Conservation (phyloP, 2,888 invertebrate genomes). For the Charanyca ferruginea region DNA sequence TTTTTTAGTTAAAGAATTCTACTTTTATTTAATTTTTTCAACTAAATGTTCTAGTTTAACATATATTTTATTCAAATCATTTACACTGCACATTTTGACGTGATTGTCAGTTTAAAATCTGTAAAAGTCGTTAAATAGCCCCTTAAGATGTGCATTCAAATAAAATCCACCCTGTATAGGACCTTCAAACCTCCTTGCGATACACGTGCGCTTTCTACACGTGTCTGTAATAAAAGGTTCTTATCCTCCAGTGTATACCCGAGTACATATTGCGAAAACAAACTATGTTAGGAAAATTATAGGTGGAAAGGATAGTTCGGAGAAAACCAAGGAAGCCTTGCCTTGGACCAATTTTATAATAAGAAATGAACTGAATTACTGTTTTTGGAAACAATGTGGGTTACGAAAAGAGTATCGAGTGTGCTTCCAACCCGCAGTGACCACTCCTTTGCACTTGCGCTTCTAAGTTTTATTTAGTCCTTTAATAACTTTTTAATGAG, state of each 20-base stretch:
- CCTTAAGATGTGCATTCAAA: background rate
- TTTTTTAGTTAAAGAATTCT: too few relatives aligned
- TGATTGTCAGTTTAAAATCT: too few relatives aligned
- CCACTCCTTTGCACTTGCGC: background rate
- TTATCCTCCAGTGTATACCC: conserved; percentile 36
- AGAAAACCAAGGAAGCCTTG: background rate
- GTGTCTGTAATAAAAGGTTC: conserved; percentile 42
- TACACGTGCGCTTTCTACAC: conserved; percentile 50
- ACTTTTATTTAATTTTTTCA: too few relatives aligned
- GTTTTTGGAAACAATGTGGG: background rate
- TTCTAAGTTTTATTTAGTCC: background rate
- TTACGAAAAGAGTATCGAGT: background rate
- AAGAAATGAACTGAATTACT: background rate
- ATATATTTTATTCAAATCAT: too few relatives aligned
- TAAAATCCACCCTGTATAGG: background rate
- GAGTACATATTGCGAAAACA: conserved; percentile 19
- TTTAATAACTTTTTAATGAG: background rate
- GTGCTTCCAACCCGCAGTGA: background rate
- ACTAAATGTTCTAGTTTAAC: too few relatives aligned
- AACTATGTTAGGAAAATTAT: conserved; percentile 17
- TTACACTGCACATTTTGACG: too few relatives aligned
- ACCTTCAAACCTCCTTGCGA: conserved; percentile 11
- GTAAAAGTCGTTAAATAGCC: too few relatives aligned
- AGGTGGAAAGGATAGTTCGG: background rate
- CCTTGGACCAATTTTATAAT: background rate